phyloP scores from a whole-genome alignment of 2,888 invertebrate species.

The Pristionchus exspectatus region DNA sequence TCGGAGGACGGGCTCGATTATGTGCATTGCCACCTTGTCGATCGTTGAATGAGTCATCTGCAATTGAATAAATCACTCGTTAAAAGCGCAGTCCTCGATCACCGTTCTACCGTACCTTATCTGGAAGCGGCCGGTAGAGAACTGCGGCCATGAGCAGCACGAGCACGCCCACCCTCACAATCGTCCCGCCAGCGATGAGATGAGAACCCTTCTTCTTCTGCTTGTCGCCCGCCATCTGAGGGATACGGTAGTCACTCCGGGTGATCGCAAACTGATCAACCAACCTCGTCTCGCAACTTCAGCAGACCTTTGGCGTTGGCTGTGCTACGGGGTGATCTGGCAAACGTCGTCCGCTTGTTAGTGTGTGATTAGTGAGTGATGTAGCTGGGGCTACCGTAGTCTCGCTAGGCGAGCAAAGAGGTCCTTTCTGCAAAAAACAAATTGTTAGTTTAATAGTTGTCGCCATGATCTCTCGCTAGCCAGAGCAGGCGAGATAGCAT shows the following conservation, averaged over 20 bases:
- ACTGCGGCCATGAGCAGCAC: not conserved
- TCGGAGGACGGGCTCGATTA: constrained; percentile 68
- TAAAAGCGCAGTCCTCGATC: not conserved
- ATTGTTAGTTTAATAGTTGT: not conserved
- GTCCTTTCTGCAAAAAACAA: constrained; percentile 43
- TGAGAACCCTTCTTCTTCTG: constrained; percentile 8
- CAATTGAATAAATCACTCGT: not conserved
- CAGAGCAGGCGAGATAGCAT: not conserved
- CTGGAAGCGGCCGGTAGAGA: constrained; percentile 44
- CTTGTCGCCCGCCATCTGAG: constrained; percentile 23
- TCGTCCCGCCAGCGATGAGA: constrained; percentile 36
- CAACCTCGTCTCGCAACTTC: constrained; percentile 11
- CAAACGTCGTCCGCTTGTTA: constrained; percentile 3
- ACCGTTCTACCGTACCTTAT: not conserved
- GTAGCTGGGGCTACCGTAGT: constrained; percentile 41
- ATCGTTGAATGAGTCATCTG: constrained; percentile 61
- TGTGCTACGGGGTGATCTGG: not conserved
- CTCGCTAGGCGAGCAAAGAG: constrained; percentile 52
- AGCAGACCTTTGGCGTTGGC: not conserved
- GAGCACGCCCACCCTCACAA: constrained; percentile 31
- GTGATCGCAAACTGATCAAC: not conserved
- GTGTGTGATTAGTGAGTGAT: constrained; percentile 10
- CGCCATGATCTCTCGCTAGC: not conserved
- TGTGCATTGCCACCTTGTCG: constrained; percentile 67
- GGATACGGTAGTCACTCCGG: not conserved